Evolutionary conservation across 2,888 invertebrate genomes (phyloP), one percentile per base, ranked within the genome.

Genomic region (Drosophila affinis): DNA sequence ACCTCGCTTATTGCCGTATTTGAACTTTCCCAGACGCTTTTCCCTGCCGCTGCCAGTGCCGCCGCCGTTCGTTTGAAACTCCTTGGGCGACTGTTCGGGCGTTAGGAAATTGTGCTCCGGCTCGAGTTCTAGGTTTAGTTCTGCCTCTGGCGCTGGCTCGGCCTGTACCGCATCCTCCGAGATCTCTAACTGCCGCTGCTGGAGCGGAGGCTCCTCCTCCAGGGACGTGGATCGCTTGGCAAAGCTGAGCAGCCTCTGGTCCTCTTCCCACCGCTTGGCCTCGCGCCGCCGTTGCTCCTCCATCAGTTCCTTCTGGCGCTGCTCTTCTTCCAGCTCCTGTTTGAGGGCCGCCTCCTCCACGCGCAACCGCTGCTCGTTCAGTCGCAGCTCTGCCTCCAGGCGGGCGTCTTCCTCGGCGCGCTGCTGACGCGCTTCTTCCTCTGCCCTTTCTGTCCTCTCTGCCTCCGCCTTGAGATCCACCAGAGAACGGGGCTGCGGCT

Each of bases 1-100:
- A 94, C 94, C 94, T 93, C 93, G 93, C 81, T 93, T 92, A 75
- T 93, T 91, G 72, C 74, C 93, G 81, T 93, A 93, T 83, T 93
- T 93, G 62, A 93, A 91, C 90, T 93, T 93, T 62, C 90, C 93
- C 55, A 93, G 92, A 75, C 91, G 88, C 64, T 89, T 89, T 73
- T 91, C 90, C 87, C 91, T 86, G 89, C 77, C 65, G 3, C 71
- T 72, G 18, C 67, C 65, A 91, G 67, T 90, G 90, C 89, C 91
- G 75, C 90, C 87, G 39, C 55, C 75, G 34, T 61, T 75, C 44
- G 48, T 72, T 70, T 51, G 75, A 44, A 72, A 75, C 68, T 90
- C 81, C 72, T 81, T 89, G 39, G 87, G 85, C 34, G 87, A 90
- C 62, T 86, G 77, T 48, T 89, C 81, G n/a, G 87, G 80, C 29